These are phyloP conservation scores for Alentia gelatinosa DNA, from an alignment of 2,888 invertebrate genomes.

Conservation along the genomic window DNA sequence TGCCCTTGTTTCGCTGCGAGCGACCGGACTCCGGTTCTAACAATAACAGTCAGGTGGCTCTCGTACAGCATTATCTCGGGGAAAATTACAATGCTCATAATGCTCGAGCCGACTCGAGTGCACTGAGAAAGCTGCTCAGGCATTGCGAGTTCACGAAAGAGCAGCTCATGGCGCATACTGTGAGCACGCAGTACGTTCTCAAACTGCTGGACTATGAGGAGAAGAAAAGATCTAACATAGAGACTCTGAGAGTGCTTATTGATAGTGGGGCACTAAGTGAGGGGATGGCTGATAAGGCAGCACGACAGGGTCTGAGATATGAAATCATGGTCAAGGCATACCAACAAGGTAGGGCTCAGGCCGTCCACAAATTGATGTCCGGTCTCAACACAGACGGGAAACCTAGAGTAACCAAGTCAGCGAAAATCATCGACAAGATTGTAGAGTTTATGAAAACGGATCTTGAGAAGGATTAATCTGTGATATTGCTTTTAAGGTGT, in stretches of 20 bases:
- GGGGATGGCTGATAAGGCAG: background rate
- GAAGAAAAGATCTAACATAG: background rate
- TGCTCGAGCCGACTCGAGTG: conserved; percentile 20
- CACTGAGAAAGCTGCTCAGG: conserved; percentile 11
- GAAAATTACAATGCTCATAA: conserved; percentile 29
- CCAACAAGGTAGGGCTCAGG: background rate
- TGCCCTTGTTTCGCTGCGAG: background rate
- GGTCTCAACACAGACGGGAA: background rate
- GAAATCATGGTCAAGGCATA: background rate
- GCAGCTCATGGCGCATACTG: conserved; percentile 22
- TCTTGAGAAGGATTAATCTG: background rate
- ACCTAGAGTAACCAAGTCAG: conserved; percentile 23
- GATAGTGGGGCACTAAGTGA: background rate
- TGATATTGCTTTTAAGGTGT: background rate
- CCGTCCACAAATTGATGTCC: background rate
- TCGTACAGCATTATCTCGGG: background rate
- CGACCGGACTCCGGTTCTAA: background rate
- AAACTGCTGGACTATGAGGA: background rate
- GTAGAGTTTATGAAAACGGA: background rate
- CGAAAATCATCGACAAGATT: background rate
- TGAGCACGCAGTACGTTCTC: background rate
- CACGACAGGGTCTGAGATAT: background rate
- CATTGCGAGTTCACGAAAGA: background rate
- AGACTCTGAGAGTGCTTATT: background rate
- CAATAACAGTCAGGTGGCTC: conserved; percentile 2